phyloP scores from a whole-genome alignment of 1,140 invertebrate genomes.

The Eciton burchellii region DNA sequence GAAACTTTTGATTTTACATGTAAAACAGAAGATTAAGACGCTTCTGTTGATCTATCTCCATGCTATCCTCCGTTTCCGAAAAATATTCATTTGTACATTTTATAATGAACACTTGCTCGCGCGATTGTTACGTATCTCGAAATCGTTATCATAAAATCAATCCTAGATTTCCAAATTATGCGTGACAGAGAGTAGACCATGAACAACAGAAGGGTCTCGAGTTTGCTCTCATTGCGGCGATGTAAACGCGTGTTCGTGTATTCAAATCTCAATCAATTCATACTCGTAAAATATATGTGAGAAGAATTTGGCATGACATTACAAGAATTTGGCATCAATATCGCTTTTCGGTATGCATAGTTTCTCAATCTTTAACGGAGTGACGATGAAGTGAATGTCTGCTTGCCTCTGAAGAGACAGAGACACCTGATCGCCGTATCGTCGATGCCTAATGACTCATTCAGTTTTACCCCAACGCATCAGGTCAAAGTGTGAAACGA shows the following conservation, averaged over 20 bases:
- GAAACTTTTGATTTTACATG: not conserved
- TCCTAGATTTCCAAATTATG: not conserved
- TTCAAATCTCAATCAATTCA: no score
- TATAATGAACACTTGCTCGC: not conserved
- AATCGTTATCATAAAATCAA: not conserved
- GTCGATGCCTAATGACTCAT: conserved; percentile 57
- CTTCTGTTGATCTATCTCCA: not conserved
- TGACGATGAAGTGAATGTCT: not conserved
- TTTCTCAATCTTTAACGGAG: not conserved
- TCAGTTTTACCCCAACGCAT: conserved; percentile 47
- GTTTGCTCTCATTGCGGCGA: not conserved
- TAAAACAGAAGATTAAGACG: not conserved
- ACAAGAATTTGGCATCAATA: not conserved
- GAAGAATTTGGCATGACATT: no score
- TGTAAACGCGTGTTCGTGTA: not conserved
- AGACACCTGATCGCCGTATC: conserved; percentile 71
- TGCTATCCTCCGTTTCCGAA: not conserved
- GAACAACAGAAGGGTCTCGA: no score
- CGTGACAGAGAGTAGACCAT: not conserved
- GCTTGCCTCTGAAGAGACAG: conserved; percentile 42
- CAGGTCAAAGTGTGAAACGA: conserved; percentile 12
- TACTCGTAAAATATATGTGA: no score
- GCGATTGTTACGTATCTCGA: not conserved
- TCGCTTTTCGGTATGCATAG: not conserved
- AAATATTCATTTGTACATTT: conserved; percentile 4